Evolutionary conservation across 2,113 vertebrate species (phyloP).

Genomic region (Antigone vipio): DNA sequence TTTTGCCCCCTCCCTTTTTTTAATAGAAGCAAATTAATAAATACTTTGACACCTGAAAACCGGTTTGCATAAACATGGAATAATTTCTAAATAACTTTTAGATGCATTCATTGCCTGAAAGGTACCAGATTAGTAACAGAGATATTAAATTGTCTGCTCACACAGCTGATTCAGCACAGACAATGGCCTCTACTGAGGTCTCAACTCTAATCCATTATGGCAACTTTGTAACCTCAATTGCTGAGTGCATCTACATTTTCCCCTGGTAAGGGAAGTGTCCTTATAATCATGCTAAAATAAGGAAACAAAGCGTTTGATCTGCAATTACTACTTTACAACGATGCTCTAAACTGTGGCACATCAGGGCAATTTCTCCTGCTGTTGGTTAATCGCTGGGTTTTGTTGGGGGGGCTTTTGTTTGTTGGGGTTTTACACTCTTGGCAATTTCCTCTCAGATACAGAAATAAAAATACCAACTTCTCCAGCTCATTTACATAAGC

Average conservation of each 20-base stretch:
- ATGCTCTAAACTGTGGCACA: background rate
- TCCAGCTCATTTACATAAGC: background rate
- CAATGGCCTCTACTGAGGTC: background rate
- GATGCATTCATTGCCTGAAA: background rate
- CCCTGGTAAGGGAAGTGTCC: background rate
- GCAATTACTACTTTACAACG: background rate
- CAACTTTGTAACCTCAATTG: background rate
- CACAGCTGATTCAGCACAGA: background rate
- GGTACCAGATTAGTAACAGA: background rate
- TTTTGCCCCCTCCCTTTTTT: rapidly evolving
- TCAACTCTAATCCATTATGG: background rate
- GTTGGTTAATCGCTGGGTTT: background rate
- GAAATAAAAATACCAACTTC: background rate
- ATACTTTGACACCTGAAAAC: background rate
- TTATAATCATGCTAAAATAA: background rate
- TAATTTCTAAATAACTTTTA: background rate
- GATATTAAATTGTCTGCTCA: background rate
- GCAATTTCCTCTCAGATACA: background rate
- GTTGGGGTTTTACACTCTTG: background rate
- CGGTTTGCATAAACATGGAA: background rate
- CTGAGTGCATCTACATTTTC: background rate
- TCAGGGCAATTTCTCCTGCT: background rate
- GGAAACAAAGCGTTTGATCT: background rate
- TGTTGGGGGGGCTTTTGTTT: background rate
- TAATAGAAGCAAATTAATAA: background rate